phyloP scores from a whole-genome alignment of 2,113 vertebrate genomes.

The Mystacornis crossleyi region DNA sequence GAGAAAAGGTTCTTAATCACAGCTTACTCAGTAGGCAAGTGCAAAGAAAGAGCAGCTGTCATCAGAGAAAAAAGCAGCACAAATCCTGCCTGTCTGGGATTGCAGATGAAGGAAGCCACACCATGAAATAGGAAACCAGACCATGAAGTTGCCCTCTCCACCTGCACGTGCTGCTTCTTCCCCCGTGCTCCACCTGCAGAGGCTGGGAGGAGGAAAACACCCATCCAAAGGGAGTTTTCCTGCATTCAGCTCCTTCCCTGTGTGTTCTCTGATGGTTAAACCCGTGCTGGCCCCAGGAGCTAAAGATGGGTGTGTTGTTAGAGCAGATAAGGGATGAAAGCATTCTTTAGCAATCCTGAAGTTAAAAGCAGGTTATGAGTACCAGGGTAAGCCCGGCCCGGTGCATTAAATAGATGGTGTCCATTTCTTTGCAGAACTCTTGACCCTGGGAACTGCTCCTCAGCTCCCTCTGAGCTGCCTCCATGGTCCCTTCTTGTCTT shows the following conservation, averaged over 20 bases:
- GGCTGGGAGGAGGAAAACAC: neutral
- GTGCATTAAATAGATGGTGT: no score
- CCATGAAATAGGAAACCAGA: neutral
- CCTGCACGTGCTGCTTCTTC: rapidly evolving
- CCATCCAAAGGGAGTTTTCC: neutral
- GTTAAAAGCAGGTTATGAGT: neutral
- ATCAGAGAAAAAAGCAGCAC: neutral
- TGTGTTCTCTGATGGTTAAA: neutral
- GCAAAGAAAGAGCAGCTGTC: neutral
- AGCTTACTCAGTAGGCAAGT: neutral
- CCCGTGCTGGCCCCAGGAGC: neutral
- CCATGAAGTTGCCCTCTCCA: neutral
- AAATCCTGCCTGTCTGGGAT: neutral
- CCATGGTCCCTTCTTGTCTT: neutral
- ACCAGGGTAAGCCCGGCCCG: neutral
- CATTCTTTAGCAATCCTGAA: neutral
- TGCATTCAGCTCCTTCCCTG: rapidly evolving
- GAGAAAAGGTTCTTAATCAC: neutral
- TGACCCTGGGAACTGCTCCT: neutral
- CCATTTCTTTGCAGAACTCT: neutral
- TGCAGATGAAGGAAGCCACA: neutral
- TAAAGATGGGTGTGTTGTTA: neutral
- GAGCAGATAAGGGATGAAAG: neutral
- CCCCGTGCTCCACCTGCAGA: rapidly evolving
- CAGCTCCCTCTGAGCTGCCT: neutral